These are phyloP conservation scores for Phyllostomus discolor DNA, from an alignment of 2,113 vertebrate species.

Conservation along the genomic window DNA sequence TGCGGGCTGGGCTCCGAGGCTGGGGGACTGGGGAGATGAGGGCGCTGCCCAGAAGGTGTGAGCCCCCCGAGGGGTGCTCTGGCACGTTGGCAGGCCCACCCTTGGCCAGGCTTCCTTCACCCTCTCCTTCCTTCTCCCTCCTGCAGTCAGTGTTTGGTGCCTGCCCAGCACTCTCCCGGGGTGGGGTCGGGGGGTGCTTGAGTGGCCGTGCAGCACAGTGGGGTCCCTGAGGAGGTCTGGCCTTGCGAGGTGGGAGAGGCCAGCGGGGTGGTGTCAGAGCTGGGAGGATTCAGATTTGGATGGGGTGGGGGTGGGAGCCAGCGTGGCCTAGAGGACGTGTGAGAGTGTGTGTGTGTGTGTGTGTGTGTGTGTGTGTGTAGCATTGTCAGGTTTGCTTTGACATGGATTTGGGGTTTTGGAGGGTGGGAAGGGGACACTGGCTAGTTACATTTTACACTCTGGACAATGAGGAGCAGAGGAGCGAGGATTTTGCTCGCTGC, in stretches of 20 bases:
- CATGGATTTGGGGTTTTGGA: background rate
- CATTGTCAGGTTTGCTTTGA: background rate
- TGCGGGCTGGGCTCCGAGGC: background rate
- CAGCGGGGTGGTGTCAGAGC: background rate
- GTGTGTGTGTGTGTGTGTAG: rapidly evolving
- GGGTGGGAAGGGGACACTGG: rapidly evolving
- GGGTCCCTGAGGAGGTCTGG: background rate
- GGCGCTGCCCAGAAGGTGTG: background rate
- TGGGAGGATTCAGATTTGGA: background rate
- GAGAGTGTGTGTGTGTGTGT: no score
- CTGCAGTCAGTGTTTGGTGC: background rate
- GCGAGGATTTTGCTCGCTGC: background rate
- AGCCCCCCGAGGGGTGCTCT: background rate
- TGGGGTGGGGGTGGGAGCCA: background rate
- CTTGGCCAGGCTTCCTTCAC: rapidly evolving
- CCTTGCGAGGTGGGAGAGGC: background rate
- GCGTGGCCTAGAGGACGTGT: rapidly evolving
- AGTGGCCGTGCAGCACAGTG: rapidly evolving
- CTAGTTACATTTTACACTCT: background rate
- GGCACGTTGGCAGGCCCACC: background rate
- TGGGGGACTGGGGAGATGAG: background rate
- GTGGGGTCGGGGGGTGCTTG: background rate
- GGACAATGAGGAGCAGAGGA: background rate
- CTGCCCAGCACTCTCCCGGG: background rate
- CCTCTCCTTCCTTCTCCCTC: background rate